Conservation (phyloP, 2,113 vertebrate species). For the Sebastes fasciatus region DNA sequence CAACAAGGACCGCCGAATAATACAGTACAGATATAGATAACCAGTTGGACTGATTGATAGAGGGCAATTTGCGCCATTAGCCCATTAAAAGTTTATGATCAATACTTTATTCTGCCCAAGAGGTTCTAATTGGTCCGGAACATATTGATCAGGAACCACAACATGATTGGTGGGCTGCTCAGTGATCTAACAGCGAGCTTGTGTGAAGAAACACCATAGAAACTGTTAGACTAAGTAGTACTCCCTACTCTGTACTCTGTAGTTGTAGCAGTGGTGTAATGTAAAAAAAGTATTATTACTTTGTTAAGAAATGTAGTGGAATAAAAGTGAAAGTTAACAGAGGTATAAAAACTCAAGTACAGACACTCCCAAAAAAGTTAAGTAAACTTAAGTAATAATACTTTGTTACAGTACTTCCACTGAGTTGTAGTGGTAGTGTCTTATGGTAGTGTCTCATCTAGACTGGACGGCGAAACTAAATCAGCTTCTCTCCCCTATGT, state of each 20-base stretch:
- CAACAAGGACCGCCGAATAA: not conserved
- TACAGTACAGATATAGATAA: slow-evolving; percentile 18
- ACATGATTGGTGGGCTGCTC: slow-evolving; percentile 41
- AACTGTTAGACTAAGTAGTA: not conserved
- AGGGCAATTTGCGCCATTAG: slow-evolving; percentile 33
- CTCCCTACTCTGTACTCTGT: not conserved
- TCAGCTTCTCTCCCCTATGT: too few species aligned
- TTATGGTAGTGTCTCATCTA: too few species aligned
- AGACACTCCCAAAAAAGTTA: too few species aligned
- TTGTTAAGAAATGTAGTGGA: too few species aligned
- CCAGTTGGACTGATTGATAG: slow-evolving; percentile 20
- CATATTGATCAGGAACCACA: slow-evolving; percentile 51
- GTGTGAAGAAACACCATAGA: slow-evolving; percentile 5
- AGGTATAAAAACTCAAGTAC: too few species aligned
- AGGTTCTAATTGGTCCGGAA: slow-evolving; percentile 43
- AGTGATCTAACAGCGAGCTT: slow-evolving; percentile 19
- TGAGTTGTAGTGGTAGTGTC: too few species aligned
- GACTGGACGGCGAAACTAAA: too few species aligned
- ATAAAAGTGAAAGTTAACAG: too few species aligned
- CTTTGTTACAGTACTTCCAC: too few species aligned
- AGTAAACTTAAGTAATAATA: too few species aligned
- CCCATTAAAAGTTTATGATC: slow-evolving; percentile 51
- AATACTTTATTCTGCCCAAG: slow-evolving; percentile 46
- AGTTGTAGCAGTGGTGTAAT: too few species aligned
- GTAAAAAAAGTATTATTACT: too few species aligned